Evolutionary conservation across 2,113 vertebrate genomes (phyloP).

Genomic region (Girardinichthys multiradiatus): DNA sequence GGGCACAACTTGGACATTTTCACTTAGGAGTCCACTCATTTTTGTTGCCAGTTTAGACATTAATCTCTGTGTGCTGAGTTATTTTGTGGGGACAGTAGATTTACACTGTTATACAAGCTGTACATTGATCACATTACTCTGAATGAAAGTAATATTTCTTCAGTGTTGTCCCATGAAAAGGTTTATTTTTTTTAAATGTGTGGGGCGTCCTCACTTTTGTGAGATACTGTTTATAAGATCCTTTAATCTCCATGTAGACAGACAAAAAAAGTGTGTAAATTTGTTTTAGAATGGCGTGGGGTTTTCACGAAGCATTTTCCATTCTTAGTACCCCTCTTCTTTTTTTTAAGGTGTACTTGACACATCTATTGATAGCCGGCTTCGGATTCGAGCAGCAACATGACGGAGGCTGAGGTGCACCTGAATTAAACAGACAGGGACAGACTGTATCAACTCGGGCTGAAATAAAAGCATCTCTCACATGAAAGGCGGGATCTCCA

Average conservation of each 20-base stretch:
- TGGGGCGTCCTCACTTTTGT: too few species aligned
- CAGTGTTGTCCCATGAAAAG: too few species aligned
- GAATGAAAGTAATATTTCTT: too few species aligned
- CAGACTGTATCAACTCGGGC: constrained; percentile 64
- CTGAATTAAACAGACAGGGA: constrained; percentile 64
- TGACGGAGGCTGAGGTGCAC: constrained; percentile 42
- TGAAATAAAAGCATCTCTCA: constrained; percentile 77
- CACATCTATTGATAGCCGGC: constrained; percentile 45
- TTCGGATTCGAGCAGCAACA: constrained; percentile 36
- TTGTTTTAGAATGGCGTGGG: neutral
- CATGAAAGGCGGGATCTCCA: constrained; percentile 81
- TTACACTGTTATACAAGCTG: too few species aligned
- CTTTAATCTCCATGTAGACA: neutral
- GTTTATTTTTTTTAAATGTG: too few species aligned
- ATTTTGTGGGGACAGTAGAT: too few species aligned
- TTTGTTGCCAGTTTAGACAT: too few species aligned
- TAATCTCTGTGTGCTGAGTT: too few species aligned
- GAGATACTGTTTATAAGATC: too few species aligned
- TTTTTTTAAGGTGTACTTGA: constrained; percentile 14
- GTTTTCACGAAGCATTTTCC: constrained; percentile 1
- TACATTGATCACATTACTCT: too few species aligned
- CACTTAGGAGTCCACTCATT: too few species aligned
- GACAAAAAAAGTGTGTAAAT: neutral
- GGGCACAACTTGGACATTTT: too few species aligned
- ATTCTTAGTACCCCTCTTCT: neutral